These are phyloP conservation scores for Sebastes glaucus DNA, from an alignment of 2,797 vertebrate species.

Conservation along the genomic window DNA sequence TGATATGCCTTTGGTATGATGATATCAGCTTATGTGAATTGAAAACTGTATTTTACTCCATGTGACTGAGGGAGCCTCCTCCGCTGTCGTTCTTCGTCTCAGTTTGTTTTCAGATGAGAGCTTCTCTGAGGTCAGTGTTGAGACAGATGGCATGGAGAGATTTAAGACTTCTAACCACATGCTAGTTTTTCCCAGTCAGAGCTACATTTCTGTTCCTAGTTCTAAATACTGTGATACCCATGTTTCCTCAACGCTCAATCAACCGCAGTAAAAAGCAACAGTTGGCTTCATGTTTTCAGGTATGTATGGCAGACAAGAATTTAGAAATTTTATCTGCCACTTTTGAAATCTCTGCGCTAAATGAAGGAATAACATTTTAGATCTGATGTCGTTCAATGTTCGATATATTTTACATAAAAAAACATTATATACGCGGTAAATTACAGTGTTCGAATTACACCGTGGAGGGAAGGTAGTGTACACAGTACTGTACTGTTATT, in stretches of 20 bases:
- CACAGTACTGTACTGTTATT: too few species aligned
- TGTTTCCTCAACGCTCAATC: not conserved
- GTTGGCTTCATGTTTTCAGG: not conserved
- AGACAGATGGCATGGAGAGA: not conserved
- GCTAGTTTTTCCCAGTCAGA: not conserved
- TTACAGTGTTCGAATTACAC: too few species aligned
- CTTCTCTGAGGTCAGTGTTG: not conserved
- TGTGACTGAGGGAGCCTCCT: not conserved
- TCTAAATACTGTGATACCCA: not conserved
- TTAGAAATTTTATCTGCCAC: too few species aligned
- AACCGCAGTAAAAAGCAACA: not conserved
- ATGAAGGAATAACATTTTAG: too few species aligned
- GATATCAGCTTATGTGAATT: constrained; percentile 38
- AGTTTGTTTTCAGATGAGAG: not conserved
- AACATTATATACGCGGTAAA: too few species aligned
- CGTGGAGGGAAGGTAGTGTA: too few species aligned
- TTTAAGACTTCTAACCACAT: not conserved
- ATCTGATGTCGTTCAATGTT: too few species aligned
- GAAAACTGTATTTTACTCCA: not conserved
- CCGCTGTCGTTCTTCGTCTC: not conserved
- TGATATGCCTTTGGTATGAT: constrained; percentile 65
- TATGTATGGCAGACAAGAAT: not conserved
- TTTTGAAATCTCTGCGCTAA: too few species aligned
- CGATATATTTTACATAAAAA: too few species aligned
- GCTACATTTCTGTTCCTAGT: not conserved